These are phyloP conservation scores for Callitettix versicolor DNA, from an alignment of 1,140 invertebrate genomes.

Conservation along the genomic window DNA sequence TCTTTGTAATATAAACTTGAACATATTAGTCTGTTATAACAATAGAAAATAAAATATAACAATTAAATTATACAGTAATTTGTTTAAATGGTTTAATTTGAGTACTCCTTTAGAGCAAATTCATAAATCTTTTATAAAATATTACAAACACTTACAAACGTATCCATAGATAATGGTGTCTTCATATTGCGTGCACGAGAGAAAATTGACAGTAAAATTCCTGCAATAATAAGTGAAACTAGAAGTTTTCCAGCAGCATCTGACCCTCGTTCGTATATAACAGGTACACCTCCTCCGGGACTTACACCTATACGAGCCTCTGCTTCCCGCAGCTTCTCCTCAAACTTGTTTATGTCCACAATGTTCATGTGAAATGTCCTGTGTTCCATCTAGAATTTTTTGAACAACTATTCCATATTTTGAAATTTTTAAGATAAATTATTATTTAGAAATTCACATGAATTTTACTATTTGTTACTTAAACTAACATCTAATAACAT, in stretches of 20 bases:
- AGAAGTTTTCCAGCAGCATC: conserved; percentile 56
- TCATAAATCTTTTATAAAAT: no score
- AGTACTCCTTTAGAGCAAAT: no score
- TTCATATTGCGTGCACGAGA: conserved; percentile 18
- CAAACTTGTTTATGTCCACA: conserved; percentile 68
- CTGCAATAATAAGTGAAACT: conserved; percentile 40
- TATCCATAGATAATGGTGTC: conserved; percentile 42
- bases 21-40: no score
- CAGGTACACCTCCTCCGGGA: conserved; percentile 53
- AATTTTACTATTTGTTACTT: no score
- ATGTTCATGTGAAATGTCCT: conserved; percentile 72
- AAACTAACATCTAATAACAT: no score
- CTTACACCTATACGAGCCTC: conserved; percentile 71
- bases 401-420: no score
- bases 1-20: no score
- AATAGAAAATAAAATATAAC: no score
- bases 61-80: no score
- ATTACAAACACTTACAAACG: conserved; percentile 71
- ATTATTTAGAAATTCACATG: no score
- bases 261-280: conserved; percentile 63
- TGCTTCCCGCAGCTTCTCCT: conserved; percentile 74
- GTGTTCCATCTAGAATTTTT: conserved; percentile 43
- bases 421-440: no score
- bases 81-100: no score
- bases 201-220: conserved; percentile 24